Conservation (phyloP, 2,797 vertebrate species). For the Rousettus madagascariensis region DNA sequence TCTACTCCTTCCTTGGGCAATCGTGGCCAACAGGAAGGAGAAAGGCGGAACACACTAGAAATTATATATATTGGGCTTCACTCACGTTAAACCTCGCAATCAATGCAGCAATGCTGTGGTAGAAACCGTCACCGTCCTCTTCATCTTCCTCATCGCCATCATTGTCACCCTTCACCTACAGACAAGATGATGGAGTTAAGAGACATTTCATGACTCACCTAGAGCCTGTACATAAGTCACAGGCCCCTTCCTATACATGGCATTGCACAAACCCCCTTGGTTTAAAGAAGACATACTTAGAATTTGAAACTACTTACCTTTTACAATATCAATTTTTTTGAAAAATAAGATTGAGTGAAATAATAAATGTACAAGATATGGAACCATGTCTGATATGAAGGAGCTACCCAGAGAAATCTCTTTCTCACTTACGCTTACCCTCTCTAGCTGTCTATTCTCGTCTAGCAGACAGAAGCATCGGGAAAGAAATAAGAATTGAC, state of each 20-base stretch:
- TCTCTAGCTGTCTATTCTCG: neutral
- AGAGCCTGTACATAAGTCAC: neutral
- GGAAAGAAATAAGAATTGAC: conserved; percentile 21
- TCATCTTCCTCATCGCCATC: neutral
- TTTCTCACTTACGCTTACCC: fast-evolving
- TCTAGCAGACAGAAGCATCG: neutral
- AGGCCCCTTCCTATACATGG: fast-evolving
- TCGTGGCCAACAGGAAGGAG: fast-evolving
- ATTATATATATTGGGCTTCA: fast-evolving
- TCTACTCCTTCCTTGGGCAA: neutral
- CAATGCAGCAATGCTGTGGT: fast-evolving
- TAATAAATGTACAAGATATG: neutral
- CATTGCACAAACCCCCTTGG: neutral
- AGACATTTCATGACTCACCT: neutral
- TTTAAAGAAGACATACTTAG: neutral
- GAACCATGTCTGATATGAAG: neutral
- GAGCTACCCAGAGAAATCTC: neutral
- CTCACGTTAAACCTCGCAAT: neutral
- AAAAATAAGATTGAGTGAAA: neutral
- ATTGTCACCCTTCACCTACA: neutral
- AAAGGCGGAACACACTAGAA: neutral
- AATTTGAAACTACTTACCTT: neutral
- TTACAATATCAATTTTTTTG: neutral
- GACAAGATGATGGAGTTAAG: neutral
- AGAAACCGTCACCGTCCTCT: neutral